A percentile compares a stretch with the other conserved stretches of the same genome.
Conservation (phyloP, 2,113 vertebrate genomes). For the Tamias sibiricus region DNA sequence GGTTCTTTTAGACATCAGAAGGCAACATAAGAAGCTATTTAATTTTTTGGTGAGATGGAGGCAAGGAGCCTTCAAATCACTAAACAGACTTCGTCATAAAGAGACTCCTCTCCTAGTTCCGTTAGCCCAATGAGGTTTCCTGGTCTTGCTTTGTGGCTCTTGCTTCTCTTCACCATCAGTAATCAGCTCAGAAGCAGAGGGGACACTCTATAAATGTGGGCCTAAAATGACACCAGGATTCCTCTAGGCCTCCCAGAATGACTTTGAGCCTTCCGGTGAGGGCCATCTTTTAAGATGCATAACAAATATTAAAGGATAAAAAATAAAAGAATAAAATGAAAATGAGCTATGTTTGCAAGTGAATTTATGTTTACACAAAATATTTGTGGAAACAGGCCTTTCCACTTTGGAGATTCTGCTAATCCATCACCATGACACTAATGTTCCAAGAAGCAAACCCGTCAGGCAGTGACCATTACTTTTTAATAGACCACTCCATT, state of each 20-base stretch:
- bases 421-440: slow-evolving; percentile 82
- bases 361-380: slow-evolving; percentile 81
- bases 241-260: slow-evolving; percentile 30
- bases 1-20: not conserved
- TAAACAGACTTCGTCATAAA: not conserved
- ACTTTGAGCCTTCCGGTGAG: slow-evolving; percentile 1
- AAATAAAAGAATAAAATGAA: slow-evolving; percentile 52
- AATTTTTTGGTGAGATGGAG: slow-evolving; percentile 3
- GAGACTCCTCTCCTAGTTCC: not conserved
- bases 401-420: slow-evolving; percentile 75
- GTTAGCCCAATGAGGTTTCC: not conserved
- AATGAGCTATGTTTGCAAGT: slow-evolving; percentile 72
- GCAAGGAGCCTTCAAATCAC: slow-evolving; percentile 40
- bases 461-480: slow-evolving; percentile 80
- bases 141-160: not conserved
- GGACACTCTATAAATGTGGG: not conserved
- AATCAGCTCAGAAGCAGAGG: slow-evolving; percentile 22
- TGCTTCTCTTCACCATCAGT: not conserved
- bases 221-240: not conserved
- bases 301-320: slow-evolving; percentile 57
- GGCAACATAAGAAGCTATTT: not conserved
- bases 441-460: slow-evolving; percentile 76
- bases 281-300: slow-evolving; percentile 51
- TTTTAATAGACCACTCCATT: slow-evolving; percentile 84
- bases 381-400: slow-evolving; percentile 81